Evolutionary conservation across 2,888 invertebrate species (phyloP).

Genomic region (Globia sparganii): DNA sequence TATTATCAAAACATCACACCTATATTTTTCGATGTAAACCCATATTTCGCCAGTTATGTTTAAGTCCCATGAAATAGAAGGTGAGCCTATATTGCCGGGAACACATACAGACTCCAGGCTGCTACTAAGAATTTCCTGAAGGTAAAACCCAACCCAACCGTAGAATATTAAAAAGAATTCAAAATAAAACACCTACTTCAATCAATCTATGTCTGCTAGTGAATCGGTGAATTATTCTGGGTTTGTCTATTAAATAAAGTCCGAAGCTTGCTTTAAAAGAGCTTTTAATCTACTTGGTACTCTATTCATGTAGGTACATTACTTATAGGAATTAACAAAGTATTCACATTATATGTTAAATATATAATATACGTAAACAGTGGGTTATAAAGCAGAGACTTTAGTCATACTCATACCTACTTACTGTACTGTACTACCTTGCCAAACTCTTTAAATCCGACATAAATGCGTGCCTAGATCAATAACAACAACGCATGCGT

Average conservation of each 20-base stretch:
- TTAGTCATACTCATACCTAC: background rate
- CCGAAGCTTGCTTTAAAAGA: background rate
- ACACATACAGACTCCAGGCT: background rate
- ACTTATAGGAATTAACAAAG: slow-evolving; percentile 22
- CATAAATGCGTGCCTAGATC: slow-evolving; percentile 10
- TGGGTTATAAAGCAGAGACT: slow-evolving; percentile 17
- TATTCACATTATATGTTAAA: slow-evolving; percentile 28
- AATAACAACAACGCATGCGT: slow-evolving; percentile 5
- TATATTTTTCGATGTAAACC: background rate
- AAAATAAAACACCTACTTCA: background rate
- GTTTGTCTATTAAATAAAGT: background rate
- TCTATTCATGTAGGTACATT: background rate
- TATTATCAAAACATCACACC: background rate
- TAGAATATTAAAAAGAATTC: background rate
- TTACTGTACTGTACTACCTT: background rate
- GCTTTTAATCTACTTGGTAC: background rate
- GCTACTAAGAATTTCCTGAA: background rate
- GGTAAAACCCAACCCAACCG: background rate
- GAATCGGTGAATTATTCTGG: background rate
- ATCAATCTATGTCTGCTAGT: background rate
- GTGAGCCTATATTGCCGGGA: background rate
- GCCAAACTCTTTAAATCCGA: slow-evolving; percentile 22
- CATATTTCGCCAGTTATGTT: background rate
- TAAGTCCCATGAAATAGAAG: background rate
- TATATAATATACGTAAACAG: slow-evolving; percentile 17